Evolutionary conservation across 2,888 invertebrate genomes (phyloP).

Genomic region (Toxonevra muliebris): DNA sequence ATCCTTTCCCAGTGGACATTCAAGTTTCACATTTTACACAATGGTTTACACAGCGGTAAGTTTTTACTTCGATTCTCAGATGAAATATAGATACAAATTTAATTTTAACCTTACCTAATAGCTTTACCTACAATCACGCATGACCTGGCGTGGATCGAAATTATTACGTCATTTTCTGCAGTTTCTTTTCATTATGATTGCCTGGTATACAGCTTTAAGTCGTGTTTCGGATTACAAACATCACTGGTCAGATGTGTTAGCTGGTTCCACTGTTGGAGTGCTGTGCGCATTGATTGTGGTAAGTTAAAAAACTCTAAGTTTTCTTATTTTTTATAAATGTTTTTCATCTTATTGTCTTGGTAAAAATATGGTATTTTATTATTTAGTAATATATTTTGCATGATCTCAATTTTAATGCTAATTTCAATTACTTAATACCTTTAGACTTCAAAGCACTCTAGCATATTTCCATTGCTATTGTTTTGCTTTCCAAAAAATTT

Average conservation of each 20-base stretch:
- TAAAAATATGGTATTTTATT: too few species aligned
- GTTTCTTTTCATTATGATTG: slow-evolving; percentile 78
- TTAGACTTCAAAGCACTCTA: slow-evolving; percentile 7
- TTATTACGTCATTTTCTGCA: slow-evolving; percentile 88
- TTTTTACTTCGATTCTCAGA: slow-evolving; percentile 46
- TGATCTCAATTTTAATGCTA: slow-evolving; percentile 17
- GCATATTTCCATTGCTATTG: slow-evolving; percentile 16
- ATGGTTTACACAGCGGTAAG: slow-evolving; percentile 88
- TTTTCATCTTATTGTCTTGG: slow-evolving; percentile 5
- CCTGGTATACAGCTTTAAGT: slow-evolving; percentile 89
- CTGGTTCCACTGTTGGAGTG: slow-evolving; percentile 79
- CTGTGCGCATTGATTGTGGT: slow-evolving; percentile 76
- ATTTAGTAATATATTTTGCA: slow-evolving; percentile 21
- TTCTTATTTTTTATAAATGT: neutral
- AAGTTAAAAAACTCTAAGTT: slow-evolving; percentile 66
- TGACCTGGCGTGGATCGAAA: slow-evolving; percentile 83
- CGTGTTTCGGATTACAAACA: slow-evolving; percentile 96
- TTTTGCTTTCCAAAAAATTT: slow-evolving; percentile 14
- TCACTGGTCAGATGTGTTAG: slow-evolving; percentile 96
- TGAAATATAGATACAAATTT: neutral
- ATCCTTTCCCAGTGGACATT: slow-evolving; percentile 92
- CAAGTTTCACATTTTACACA: slow-evolving; percentile 87
- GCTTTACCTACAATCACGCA: slow-evolving; percentile 88
- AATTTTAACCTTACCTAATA: slow-evolving; percentile 57
- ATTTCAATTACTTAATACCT: too few species aligned